Conservation (phyloP, 2,888 invertebrate genomes). For the Crocallis elinguaria region DNA sequence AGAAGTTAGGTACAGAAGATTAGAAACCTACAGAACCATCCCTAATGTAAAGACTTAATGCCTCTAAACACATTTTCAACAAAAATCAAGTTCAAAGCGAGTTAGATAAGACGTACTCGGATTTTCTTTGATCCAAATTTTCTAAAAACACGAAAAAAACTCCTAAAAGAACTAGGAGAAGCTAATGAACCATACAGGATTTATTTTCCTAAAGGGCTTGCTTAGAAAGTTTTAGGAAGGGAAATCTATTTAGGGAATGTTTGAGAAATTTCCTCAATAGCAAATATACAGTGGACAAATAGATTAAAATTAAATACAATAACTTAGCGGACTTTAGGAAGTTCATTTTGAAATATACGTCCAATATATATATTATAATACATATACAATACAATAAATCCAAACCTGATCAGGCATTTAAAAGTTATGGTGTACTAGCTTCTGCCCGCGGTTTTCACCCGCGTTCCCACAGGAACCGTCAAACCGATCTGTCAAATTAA, state of each 20-base stretch:
- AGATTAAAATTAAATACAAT: constrained; percentile 9
- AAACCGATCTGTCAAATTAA: no score
- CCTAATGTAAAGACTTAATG: not conserved
- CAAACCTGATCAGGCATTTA: no score
- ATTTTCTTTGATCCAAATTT: not conserved
- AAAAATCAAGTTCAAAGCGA: not conserved
- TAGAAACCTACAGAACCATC: no score
- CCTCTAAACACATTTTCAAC: not conserved
- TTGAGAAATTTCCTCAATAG: constrained; percentile 7
- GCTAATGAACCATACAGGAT: constrained; percentile 19
- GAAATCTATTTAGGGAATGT: constrained; percentile 9
- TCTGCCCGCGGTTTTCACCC: no score
- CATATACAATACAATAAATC: no score
- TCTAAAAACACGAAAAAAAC: not conserved
- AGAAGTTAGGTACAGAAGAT: no score
- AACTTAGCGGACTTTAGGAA: constrained; percentile 7
- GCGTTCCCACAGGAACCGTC: no score
- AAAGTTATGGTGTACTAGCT: no score
- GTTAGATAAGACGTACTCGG: not conserved
- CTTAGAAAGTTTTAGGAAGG: constrained; percentile 10
- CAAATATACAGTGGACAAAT: constrained; percentile 11
- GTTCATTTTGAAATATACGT: no score
- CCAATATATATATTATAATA: no score
- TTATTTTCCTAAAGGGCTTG: constrained; percentile 9
- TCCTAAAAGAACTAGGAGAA: constrained; percentile 3